Conservation (phyloP, 2,113 vertebrate species). For the Cebidichthys violaceus region DNA sequence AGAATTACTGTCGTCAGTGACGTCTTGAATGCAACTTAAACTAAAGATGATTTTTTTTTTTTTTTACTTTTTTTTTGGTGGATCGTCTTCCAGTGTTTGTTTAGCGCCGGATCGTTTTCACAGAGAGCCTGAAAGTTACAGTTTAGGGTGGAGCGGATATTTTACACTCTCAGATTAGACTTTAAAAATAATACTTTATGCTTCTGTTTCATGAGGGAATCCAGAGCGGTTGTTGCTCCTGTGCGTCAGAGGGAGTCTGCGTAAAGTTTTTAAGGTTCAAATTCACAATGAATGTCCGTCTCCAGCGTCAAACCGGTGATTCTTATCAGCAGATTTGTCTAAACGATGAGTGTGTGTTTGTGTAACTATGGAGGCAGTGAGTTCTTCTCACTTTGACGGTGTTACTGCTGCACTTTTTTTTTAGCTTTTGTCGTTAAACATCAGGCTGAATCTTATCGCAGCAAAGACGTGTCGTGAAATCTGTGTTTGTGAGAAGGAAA, state of each 20-base stretch:
- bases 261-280: neutral
- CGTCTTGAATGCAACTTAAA: too few relatives aligned
- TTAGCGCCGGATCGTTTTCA: neutral
- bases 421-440: too few relatives aligned
- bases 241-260: too few relatives aligned
- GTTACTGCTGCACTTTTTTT: neutral
- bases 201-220: too few relatives aligned
- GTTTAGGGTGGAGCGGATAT: neutral
- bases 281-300: neutral
- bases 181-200: too few relatives aligned
- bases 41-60: neutral
- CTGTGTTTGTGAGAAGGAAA: slow-evolving; percentile 40
- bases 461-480: neutral
- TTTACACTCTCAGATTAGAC: neutral
- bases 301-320: neutral
- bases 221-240: too few relatives aligned
- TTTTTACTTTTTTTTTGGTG: neutral
- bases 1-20: too few relatives aligned
- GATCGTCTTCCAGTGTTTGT: neutral
- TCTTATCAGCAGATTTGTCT: neutral
- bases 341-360: neutral
- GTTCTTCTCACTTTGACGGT: too few relatives aligned
- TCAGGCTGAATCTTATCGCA: too few relatives aligned
- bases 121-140: neutral
- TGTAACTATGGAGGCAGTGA: neutral